A percentile compares a stretch with the other conserved stretches of the same genome.
phyloP scores from a whole-genome alignment of 2,888 invertebrate genomes.

The Blomia tropicalis region DNA sequence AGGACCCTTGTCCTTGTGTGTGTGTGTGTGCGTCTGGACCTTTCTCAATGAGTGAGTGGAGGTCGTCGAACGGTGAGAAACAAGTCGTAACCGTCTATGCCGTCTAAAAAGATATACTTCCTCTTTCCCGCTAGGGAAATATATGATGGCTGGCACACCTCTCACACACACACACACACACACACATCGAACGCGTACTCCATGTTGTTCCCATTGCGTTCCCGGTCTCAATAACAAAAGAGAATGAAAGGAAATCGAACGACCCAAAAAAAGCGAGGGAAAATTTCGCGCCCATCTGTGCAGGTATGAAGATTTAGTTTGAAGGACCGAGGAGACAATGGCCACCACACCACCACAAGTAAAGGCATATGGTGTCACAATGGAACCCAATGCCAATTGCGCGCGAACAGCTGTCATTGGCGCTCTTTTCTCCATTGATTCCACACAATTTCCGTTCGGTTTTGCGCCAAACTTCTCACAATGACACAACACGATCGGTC shows the following conservation, averaged over 20 bases:
- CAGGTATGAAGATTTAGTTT: not conserved
- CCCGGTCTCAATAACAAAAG: not conserved
- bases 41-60: too few species aligned
- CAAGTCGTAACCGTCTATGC: too few species aligned
- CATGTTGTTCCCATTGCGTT: too few species aligned
- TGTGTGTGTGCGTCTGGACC: too few species aligned
- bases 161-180: too few species aligned
- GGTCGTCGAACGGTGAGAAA: not conserved
- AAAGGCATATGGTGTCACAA: not conserved
- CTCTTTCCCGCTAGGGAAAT: too few species aligned
- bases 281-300: conserved; percentile 19
- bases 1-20: not conserved
- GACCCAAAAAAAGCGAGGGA: conserved; percentile 14
- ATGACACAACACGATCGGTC: not conserved
- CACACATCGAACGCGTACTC: too few species aligned
- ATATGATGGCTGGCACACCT: too few species aligned
- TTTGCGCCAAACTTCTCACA: not conserved
- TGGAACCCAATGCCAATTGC: not conserved
- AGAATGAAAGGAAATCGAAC: conserved; percentile 2
- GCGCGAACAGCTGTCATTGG: conserved; percentile 13
- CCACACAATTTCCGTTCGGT: conserved; percentile 1
- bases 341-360: not conserved
- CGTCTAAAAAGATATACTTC: too few species aligned
- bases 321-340: not conserved
- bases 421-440: not conserved